Evolutionary conservation across 2,113 vertebrate genomes (phyloP).

Genomic region (Zeus faber): DNA sequence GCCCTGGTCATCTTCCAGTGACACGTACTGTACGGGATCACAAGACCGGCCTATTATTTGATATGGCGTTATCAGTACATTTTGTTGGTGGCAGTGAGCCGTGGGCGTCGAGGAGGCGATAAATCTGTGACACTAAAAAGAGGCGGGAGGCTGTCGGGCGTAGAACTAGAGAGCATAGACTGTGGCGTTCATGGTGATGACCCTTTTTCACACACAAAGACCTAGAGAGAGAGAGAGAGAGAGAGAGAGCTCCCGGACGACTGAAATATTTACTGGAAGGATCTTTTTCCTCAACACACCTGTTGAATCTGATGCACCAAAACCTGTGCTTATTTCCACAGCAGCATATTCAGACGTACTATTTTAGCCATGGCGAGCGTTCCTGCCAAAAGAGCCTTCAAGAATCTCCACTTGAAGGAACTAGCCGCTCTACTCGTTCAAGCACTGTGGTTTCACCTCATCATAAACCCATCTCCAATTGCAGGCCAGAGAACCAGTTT

Average conservation of each 20-base stretch:
- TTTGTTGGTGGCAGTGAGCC: slow-evolving; percentile 9
- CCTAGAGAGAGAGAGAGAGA: too few relatives aligned
- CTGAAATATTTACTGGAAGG: too few relatives aligned
- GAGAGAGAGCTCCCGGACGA: too few relatives aligned
- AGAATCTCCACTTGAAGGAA: not conserved
- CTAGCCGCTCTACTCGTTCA: slow-evolving; percentile 11
- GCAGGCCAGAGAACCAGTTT: slow-evolving; percentile 2
- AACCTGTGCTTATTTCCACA: not conserved
- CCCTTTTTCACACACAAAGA: too few relatives aligned
- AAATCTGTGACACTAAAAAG: not conserved
- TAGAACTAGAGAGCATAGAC: not conserved
- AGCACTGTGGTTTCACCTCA: slow-evolving; percentile 3
- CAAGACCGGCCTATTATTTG: slow-evolving; percentile 23
- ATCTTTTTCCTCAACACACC: too few relatives aligned
- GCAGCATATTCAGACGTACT: not conserved
- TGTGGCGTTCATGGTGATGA: not conserved
- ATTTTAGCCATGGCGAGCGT: not conserved
- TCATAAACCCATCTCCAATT: not conserved
- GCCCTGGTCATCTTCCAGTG: slow-evolving; percentile 36
- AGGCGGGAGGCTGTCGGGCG: not conserved
- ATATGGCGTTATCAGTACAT: slow-evolving; percentile 24
- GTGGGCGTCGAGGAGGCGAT: slow-evolving; percentile 7
- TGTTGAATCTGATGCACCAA: too few relatives aligned
- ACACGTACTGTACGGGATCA: slow-evolving; percentile 27
- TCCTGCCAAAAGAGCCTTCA: not conserved